Conservation (phyloP, 1,140 invertebrate genomes). For the Zaprionus camerounensis region DNA sequence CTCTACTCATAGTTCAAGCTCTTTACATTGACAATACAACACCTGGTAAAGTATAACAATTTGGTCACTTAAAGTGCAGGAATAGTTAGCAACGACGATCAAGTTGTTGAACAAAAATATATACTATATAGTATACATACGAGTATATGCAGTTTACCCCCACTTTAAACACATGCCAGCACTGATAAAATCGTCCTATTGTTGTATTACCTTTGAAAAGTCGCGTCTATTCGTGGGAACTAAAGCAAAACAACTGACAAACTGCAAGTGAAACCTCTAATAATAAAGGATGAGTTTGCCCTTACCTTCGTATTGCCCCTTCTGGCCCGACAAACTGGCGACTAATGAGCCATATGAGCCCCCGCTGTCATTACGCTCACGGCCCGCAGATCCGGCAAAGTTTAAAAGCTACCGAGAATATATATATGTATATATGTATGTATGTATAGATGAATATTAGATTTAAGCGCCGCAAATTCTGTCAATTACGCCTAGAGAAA, state of each 20-base stretch:
- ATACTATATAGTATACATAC: not conserved
- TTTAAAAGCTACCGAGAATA: not conserved
- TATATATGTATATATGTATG: not conserved
- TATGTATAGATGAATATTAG: constrained; percentile 4
- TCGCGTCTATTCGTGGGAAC: not conserved
- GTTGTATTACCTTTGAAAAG: not conserved
- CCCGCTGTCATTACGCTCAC: constrained; percentile 6
- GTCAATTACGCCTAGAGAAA: constrained; percentile 10
- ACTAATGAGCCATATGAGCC: constrained; percentile 3
- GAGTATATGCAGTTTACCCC: too few species aligned
- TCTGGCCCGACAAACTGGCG: not conserved
- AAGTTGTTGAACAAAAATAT: not conserved
- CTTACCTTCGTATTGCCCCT: not conserved
- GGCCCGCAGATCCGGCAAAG: constrained; percentile 9
- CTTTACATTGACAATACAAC: too few species aligned
- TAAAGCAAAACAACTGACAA: not conserved
- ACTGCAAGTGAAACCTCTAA: not conserved
- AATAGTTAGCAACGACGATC: not conserved
- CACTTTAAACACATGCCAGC: not conserved
- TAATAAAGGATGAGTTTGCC: not conserved
- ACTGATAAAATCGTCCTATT: not conserved
- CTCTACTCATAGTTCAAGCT: too few species aligned
- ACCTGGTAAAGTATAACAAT: not conserved
- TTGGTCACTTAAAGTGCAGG: not conserved
- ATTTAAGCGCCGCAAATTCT: constrained; percentile 30